Percentiles rank a stretch among this genome's conserved stretches.
Conservation (phyloP, 2,888 invertebrate species). For the Ectobius pallidus region DNA sequence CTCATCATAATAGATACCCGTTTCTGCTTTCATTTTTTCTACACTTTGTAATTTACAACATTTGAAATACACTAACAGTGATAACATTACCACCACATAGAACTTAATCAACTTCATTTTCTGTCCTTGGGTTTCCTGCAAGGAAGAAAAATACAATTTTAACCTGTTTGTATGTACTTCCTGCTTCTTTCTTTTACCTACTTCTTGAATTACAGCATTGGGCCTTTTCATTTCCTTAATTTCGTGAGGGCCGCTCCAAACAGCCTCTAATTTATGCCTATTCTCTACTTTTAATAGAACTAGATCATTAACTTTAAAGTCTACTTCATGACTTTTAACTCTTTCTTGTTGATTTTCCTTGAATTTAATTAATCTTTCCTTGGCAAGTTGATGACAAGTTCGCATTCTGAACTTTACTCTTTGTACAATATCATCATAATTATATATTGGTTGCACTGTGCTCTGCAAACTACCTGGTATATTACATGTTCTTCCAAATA, state of each 20-base stretch:
- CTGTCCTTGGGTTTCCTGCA: too few relatives aligned
- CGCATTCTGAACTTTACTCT: neutral
- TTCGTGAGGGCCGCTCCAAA: neutral
- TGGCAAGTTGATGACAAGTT: too few relatives aligned
- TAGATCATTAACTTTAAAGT: too few relatives aligned
- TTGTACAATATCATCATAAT: neutral
- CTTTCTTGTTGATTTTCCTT: neutral
- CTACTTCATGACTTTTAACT: too few relatives aligned
- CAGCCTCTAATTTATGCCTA: neutral
- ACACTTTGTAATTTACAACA: too few relatives aligned
- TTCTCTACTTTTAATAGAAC: neutral
- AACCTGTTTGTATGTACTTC: too few relatives aligned
- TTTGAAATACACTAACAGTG: neutral
- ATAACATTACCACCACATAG: neutral
- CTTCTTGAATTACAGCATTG: constrained; percentile 10
- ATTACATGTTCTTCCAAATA: constrained; percentile 13
- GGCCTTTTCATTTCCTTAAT: neutral
- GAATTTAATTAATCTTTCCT: neutral
- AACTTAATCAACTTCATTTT: neutral
- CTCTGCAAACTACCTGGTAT: too few relatives aligned
- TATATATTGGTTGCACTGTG: neutral
- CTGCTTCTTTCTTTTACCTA: neutral
- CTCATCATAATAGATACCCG: constrained; percentile 12
- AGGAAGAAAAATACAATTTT: too few relatives aligned
- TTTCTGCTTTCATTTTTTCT: neutral